Evolutionary conservation across 2,797 vertebrate genomes (phyloP).

Genomic region (Sternotherus odoratus): DNA sequence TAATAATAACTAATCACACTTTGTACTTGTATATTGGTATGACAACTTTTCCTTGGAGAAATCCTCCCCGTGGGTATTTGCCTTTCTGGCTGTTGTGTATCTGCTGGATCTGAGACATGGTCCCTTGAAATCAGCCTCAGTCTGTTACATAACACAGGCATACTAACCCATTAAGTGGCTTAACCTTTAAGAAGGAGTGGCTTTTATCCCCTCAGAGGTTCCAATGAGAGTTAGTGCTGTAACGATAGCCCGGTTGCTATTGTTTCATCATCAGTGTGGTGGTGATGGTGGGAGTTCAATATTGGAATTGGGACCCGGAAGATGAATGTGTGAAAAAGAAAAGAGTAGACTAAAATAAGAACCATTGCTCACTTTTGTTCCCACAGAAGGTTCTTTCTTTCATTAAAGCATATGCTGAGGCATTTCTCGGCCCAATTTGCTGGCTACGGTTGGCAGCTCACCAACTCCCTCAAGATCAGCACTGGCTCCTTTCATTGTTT

Average conservation of each 20-base stretch:
- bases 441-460: slow-evolving; percentile 32
- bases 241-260: background rate
- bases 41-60: background rate
- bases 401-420: slow-evolving; percentile 13
- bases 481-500: background rate
- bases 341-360: slow-evolving; percentile 8
- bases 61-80: background rate
- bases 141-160: background rate
- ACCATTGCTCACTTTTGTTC: slow-evolving; percentile 25
- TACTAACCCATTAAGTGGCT: background rate
- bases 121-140: background rate
- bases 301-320: background rate
- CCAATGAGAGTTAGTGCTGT: background rate
- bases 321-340: background rate
- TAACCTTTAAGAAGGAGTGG: background rate
- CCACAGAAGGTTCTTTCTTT: slow-evolving; percentile 60
- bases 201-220: background rate
- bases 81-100: background rate
- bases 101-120: background rate
- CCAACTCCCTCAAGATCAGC: background rate
- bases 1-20: background rate
- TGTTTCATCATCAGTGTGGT: fast-evolving
- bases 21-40: background rate
- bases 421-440: slow-evolving; percentile 48
- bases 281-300: fast-evolving